These are phyloP conservation scores for Temnothorax longispinosus DNA, from an alignment of 1,140 invertebrate species.

Conservation along the genomic window DNA sequence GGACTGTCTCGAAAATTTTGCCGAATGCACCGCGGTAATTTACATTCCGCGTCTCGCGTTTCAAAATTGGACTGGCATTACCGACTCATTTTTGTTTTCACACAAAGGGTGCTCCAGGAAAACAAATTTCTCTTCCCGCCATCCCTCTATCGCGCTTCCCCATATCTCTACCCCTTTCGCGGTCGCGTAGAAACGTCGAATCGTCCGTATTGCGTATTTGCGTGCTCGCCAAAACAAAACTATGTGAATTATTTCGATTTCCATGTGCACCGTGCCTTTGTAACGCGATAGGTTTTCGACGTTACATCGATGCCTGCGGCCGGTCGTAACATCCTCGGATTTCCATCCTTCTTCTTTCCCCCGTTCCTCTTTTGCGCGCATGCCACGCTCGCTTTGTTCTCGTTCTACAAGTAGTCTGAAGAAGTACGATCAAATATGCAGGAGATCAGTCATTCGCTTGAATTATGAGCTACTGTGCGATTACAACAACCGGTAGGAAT, in stretches of 20 bases:
- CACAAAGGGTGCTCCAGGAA: conserved; percentile 7
- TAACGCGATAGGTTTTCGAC: conserved; percentile 62
- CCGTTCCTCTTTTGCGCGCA: neutral
- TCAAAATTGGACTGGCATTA: conserved; percentile 20
- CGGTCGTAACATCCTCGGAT: conserved; percentile 56
- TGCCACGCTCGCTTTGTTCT: conserved; percentile 19
- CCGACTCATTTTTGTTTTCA: conserved; percentile 24
- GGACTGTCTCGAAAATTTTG: neutral
- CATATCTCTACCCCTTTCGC: conserved; percentile 5
- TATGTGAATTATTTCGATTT: conserved; percentile 74
- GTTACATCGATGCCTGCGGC: conserved; percentile 49
- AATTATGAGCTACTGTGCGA: neutral
- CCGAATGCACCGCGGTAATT: neutral
- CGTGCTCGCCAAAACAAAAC: conserved; percentile 50
- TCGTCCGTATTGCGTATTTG: conserved; percentile 66
- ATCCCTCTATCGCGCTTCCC: neutral
- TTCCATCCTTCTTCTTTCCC: conserved; percentile 33
- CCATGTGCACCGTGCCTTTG: conserved; percentile 55
- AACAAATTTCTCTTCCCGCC: conserved; percentile 30
- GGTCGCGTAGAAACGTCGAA: conserved; percentile 11
- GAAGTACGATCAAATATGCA: conserved; percentile 18
- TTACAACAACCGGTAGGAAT: neutral
- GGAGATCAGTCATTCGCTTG: neutral
- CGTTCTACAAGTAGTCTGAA: neutral
- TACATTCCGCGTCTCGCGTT: neutral